Evolutionary conservation across 2,113 vertebrate genomes (phyloP), one percentile per base, ranked within the genome.

Genomic region (Coturnix japonica): DNA sequence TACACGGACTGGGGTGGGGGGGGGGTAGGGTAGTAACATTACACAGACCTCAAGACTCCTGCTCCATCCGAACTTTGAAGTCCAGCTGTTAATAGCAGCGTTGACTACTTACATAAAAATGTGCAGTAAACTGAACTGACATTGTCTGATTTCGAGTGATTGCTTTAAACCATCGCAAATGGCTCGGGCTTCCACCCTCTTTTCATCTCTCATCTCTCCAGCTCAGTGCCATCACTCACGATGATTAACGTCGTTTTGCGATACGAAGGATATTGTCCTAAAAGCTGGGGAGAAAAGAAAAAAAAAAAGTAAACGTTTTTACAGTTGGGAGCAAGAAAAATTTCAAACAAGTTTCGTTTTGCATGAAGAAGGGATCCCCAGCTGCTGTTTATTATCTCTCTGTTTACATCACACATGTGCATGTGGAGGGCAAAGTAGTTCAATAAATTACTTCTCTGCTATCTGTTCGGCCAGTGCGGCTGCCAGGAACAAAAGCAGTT

Each of bases 331-430:
- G 96, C 81, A 94, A 92, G 95, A 92, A 93, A 76, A 92, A 41
- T 83, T 93, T 94, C 93, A 81, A 92, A 87, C 92, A 75, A 92
- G 35, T 94, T 61, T 43, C 44, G 33, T 74, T 95, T 37, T 87
- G 81, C 81, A 69, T 91, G 95, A 66, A 95, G 77, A 94, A 85
- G 87, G 79, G 92, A 95, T 93, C 85, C 76, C 91, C 96, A 96
- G 94, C 95, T 94, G 96, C 95, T 96, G 96, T 96, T 96, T 96
- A 96, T 96, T 93, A 94, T 95, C 95, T 95, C 57, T 93, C 23
- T 95, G 95, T 96, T 96, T 96, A 95, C 73, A 95, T 92, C 96
- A 78, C 94, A 95, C 91, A 92, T 93, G 94, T 95, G 85, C 85
- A 85, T 81, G 94, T 13, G 73, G 93, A 95, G 95, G 94, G 95